Percentiles rank a stretch among this genome's conserved stretches.
Conservation (phyloP, 2,797 vertebrate genomes). For the Urocyon cinereoargenteus region DNA sequence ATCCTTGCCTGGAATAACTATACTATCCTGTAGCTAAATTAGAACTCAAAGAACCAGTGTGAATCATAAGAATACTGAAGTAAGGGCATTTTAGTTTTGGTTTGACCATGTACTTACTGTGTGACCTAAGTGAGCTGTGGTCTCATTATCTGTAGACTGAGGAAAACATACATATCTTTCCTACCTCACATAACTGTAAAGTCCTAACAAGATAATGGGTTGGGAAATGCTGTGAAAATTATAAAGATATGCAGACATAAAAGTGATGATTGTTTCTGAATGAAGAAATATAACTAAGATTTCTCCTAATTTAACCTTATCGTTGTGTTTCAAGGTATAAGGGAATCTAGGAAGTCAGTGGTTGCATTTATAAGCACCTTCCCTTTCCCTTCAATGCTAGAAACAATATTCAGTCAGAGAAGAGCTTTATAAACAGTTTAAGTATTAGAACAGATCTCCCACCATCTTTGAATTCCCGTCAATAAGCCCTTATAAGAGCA, state of each 20-base stretch:
- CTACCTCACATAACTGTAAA: background rate
- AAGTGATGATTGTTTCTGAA: background rate
- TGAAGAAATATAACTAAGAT: background rate
- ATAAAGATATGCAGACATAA: background rate
- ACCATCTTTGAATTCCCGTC: conserved; percentile 10
- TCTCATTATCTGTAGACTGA: conserved; percentile 36
- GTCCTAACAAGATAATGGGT: background rate
- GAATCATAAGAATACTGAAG: background rate
- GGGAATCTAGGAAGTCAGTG: background rate
- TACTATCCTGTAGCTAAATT: conserved; percentile 25
- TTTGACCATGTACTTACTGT: background rate
- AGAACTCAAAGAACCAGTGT: background rate
- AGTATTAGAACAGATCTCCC: background rate
- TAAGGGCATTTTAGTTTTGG: conserved; percentile 45
- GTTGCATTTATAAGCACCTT: background rate
- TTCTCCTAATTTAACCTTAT: background rate
- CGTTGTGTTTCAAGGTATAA: background rate
- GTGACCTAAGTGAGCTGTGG: background rate
- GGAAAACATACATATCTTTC: background rate
- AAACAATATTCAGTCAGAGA: background rate
- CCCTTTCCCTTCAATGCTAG: background rate
- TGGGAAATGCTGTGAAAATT: background rate
- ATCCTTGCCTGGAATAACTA: background rate
- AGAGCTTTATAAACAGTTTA: conserved; percentile 12
- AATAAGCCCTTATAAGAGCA: background rate